Conservation (phyloP, 2,888 invertebrate genomes). For the Drosophila emarginata region DNA sequence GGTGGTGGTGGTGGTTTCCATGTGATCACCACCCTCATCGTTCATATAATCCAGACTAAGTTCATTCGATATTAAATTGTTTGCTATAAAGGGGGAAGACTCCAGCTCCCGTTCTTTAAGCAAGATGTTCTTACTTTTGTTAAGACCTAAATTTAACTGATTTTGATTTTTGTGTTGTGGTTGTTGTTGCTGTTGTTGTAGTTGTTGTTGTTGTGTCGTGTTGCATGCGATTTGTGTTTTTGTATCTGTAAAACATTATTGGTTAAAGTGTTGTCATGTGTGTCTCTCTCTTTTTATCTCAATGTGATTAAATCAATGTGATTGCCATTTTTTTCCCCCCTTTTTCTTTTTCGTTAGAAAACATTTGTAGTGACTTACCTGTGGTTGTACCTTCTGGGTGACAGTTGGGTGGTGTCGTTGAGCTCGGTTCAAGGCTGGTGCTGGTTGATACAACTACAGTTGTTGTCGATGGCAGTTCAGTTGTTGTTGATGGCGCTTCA, state of each 20-base stretch:
- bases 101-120: conserved; percentile 31
- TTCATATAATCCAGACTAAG: conserved; percentile 49
- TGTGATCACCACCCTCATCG: conserved; percentile 37
- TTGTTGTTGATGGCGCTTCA: no score
- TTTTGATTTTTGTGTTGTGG: conserved; percentile 17
- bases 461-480: no score
- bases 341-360: background rate
- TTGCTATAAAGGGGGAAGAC: conserved; percentile 13
- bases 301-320: background rate
- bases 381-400: conserved; percentile 17
- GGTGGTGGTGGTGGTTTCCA: conserved; percentile 23
- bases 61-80: conserved; percentile 42
- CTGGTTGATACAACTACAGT: background rate
- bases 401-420: conserved; percentile 20
- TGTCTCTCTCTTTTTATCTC: background rate
- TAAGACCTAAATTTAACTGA: conserved; percentile 19
- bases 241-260: conserved; percentile 54
- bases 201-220: conserved; percentile 20
- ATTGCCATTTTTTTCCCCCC: background rate
- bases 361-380: conserved; percentile 22
- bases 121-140: conserved; percentile 13
- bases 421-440: conserved; percentile 15
- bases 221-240: conserved; percentile 43
- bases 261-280: conserved; percentile 26
- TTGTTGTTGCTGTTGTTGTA: conserved; percentile 21